Evolutionary conservation across 1,140 invertebrate species (phyloP).

Genomic region (Panagrolaimus sp.): DNA sequence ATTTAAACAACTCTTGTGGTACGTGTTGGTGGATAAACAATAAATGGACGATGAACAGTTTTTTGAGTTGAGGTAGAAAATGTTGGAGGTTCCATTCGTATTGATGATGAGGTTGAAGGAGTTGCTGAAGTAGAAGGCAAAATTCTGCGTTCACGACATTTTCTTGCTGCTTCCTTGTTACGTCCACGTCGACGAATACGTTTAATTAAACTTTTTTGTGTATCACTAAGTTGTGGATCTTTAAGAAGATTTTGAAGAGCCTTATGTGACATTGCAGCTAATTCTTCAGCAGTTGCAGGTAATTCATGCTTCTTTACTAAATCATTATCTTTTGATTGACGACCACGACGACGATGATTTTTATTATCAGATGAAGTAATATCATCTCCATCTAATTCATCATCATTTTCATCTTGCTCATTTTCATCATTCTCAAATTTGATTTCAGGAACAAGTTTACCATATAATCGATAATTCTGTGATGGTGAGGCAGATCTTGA

Average conservation of each 20-base stretch:
- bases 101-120: not conserved
- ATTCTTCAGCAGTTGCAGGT: conserved; percentile 44
- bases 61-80: not conserved
- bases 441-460: not conserved
- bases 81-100: not conserved
- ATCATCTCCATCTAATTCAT: conserved; percentile 5
- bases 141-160: conserved; percentile 51
- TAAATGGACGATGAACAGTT: not conserved
- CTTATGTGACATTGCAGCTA: conserved; percentile 49
- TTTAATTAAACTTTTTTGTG: conserved; percentile 47
- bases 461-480: not conserved
- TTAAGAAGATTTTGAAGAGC: conserved; percentile 48
- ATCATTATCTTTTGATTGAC: conserved; percentile 55
- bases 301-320: conserved; percentile 44
- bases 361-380: not conserved
- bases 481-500: conserved; percentile 10
- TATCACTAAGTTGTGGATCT: conserved; percentile 32
- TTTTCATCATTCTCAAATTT: not conserved
- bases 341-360: conserved; percentile 33
- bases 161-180: conserved; percentile 56
- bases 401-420: too few species aligned
- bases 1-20: too few species aligned
- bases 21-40: not conserved
- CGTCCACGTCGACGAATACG: conserved; percentile 56
- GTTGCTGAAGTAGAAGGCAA: too few species aligned